phyloP scores from a whole-genome alignment of 2,797 vertebrate genomes.

The Clarias platycephalus region DNA sequence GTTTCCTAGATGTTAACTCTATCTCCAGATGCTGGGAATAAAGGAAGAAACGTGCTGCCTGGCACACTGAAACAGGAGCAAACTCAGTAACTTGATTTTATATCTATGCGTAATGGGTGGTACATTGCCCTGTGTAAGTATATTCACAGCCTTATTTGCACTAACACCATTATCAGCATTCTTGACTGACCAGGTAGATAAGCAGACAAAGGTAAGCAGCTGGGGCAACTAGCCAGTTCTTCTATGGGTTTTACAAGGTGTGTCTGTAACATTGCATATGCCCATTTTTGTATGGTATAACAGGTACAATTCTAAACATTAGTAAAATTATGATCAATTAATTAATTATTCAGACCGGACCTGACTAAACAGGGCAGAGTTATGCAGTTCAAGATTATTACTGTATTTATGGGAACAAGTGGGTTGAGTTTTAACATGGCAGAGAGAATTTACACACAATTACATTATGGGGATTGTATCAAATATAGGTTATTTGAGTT shows the following conservation, averaged over 20 bases:
- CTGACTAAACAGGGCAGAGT: neutral
- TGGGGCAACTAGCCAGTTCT: neutral
- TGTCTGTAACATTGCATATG: constrained; percentile 1
- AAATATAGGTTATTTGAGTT: no score
- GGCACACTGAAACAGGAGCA: neutral
- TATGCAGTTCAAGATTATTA: no score
- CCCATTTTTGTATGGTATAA: neutral
- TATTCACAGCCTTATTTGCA: constrained; percentile 54
- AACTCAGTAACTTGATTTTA: constrained; percentile 53
- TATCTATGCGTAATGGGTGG: constrained; percentile 43
- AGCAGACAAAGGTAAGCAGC: neutral
- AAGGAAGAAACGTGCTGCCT: neutral
- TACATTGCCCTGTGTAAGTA: constrained; percentile 12
- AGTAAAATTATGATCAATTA: neutral
- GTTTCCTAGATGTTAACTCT: constrained; percentile 32
- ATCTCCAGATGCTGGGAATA: neutral
- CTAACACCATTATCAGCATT: constrained; percentile 41
- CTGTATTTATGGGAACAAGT: no score
- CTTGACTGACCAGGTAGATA: neutral
- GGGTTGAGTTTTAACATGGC: no score
- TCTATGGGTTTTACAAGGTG: constrained; percentile 2
- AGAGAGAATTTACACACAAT: no score
- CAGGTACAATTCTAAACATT: neutral
- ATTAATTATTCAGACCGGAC: neutral
- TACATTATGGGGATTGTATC: no score